These are phyloP conservation scores for Catamblyrhynchus diadema DNA, from an alignment of 2,797 vertebrate species.

Conservation along the genomic window DNA sequence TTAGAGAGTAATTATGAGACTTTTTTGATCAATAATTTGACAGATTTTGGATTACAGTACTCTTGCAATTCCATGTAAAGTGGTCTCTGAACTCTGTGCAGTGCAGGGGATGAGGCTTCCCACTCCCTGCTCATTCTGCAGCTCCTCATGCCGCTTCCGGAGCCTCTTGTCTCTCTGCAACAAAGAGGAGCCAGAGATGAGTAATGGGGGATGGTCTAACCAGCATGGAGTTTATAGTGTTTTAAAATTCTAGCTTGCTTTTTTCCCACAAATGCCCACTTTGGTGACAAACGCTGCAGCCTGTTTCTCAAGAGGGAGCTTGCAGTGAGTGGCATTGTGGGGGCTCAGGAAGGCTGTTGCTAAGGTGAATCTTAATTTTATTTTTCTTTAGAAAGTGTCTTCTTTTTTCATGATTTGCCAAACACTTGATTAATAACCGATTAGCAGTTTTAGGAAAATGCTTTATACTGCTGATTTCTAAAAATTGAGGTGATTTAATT, in stretches of 20 bases:
- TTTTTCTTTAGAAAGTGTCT: background rate
- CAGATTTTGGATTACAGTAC: background rate
- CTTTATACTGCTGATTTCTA: background rate
- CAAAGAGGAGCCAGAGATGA: background rate
- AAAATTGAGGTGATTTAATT: background rate
- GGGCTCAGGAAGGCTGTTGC: background rate
- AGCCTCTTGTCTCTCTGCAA: background rate
- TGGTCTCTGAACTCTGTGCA: background rate
- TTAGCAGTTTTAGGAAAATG: background rate
- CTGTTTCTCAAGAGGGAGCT: background rate
- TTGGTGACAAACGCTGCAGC: background rate
- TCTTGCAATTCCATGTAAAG: background rate
- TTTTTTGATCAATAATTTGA: background rate
- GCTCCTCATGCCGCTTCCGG: fast-evolving
- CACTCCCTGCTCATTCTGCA: background rate
- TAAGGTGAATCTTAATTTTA: background rate
- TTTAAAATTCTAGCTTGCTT: background rate
- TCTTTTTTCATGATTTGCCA: background rate
- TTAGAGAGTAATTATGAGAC: background rate
- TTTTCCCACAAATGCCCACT: background rate
- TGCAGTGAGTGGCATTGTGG: fast-evolving
- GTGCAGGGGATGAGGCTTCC: background rate
- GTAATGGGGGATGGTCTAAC: background rate
- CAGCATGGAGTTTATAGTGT: background rate
- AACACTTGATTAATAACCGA: background rate